phyloP scores from a whole-genome alignment of 2,888 invertebrate species.

The Amaurobius ferox region DNA sequence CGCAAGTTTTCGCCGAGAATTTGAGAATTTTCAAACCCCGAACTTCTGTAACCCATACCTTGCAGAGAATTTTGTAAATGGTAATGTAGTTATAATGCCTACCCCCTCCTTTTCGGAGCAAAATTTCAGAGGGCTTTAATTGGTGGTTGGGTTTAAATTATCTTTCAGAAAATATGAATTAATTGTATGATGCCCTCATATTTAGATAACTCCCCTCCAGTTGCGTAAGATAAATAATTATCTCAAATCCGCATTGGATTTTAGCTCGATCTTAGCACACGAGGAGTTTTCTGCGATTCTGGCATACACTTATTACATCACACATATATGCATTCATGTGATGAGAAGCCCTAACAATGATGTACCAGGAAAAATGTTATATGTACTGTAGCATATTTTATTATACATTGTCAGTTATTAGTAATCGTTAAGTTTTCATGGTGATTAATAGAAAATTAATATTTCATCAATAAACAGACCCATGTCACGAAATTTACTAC shows the following conservation, averaged over 20 bases:
- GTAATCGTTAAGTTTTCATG: too few relatives aligned
- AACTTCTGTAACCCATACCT: slow-evolving; percentile 4
- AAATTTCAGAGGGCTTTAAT: slow-evolving; percentile 2
- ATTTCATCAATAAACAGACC: too few relatives aligned
- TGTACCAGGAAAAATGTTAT: too few relatives aligned
- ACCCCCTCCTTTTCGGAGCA: background rate
- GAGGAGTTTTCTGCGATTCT: too few relatives aligned
- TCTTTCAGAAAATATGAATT: background rate
- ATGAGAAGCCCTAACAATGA: too few relatives aligned
- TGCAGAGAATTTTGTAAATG: slow-evolving; percentile 12
- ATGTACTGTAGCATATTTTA: too few relatives aligned
- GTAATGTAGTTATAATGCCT: slow-evolving; percentile 11
- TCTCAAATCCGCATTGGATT: background rate
- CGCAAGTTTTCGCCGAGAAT: slow-evolving; percentile 33
- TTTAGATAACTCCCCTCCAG: background rate
- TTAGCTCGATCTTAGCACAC: too few relatives aligned
- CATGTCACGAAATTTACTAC: too few relatives aligned
- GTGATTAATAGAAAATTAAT: too few relatives aligned
- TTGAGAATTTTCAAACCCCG: background rate
- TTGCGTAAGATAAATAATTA: background rate
- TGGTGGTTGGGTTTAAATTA: background rate
- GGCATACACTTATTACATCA: too few relatives aligned
- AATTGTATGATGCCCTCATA: background rate
- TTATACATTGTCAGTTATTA: too few relatives aligned
- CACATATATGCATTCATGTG: too few relatives aligned